A percentile compares a stretch with the other conserved stretches of the same genome.
phyloP scores from a whole-genome alignment of 2,113 vertebrate species.

The Tupaia chinensis region DNA sequence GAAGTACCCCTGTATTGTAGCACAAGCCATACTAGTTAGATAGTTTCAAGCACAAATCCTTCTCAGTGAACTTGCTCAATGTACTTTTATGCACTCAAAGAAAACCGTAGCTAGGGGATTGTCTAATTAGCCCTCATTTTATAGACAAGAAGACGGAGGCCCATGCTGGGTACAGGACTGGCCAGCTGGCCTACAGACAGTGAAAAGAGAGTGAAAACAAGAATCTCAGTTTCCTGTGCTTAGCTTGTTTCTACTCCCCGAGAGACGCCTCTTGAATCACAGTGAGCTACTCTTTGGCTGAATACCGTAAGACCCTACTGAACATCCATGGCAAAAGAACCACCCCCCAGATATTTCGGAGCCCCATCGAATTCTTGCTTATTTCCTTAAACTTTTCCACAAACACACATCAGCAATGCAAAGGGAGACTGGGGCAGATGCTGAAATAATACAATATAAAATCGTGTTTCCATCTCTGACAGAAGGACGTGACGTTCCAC shows the following conservation, averaged over 20 bases:
- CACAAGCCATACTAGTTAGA: neutral
- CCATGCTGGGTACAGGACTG: neutral
- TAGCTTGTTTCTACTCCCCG: neutral
- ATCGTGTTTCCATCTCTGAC: conserved; percentile 35
- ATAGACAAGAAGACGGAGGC: neutral
- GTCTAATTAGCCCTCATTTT: neutral
- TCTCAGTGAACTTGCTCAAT: neutral
- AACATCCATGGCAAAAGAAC: neutral
- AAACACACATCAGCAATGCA: neutral
- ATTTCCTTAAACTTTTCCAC: conserved; percentile 38
- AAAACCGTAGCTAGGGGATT: neutral
- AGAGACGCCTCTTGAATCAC: neutral
- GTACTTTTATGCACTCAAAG: neutral
- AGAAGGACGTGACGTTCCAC: conserved; percentile 15
- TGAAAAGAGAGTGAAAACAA: neutral
- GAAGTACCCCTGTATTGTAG: neutral
- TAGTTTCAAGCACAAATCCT: neutral
- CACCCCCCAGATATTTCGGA: neutral
- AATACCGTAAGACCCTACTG: neutral
- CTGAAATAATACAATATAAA: conserved; percentile 30
- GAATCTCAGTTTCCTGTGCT: neutral
- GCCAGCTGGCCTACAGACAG: neutral
- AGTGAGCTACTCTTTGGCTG: neutral
- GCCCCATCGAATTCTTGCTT: neutral
- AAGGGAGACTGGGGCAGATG: conserved; percentile 27